Evolutionary conservation across 2,113 vertebrate species (phyloP), one percentile per base, ranked within the genome.

Genomic region (Ageneiosus marmoratus): DNA sequence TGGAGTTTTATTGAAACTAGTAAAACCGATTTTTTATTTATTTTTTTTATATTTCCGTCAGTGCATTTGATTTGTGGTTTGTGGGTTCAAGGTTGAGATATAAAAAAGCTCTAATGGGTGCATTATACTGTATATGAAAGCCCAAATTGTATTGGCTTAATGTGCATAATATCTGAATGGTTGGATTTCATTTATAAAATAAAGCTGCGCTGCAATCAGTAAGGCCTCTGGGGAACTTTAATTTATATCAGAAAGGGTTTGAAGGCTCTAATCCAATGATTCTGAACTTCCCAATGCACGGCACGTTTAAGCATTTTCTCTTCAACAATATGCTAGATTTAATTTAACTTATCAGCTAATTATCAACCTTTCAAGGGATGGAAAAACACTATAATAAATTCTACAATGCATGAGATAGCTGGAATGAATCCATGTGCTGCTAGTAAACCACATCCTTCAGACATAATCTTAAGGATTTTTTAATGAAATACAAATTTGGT

Each of bases 241-340:
- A 44, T 58, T 58, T 77, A 24, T 77, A 56, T 51, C 20, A 22
- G 29, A 75, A 72, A 50, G 5, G 44, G 24, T 73, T 50, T 73
- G 44, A 75, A 58, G 24, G 76, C 24, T 77, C 51, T 60, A 77
- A 77, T 60, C 76, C 55, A 60, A 46, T 77, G 22, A 60, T 77
- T 44, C 75, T 77, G 53, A 44, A 60, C 22, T 77, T 77, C 22
- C 53, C 3, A 44, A 58, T 77, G 75, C 75, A 77, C 18, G 22
- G 22, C 51, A 58, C 51, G 20, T 56, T 60, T 60, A 44, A 60
- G 37, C 12, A n/a, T 44, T 77, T 60, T 55, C 18, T 60, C 55
- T 77, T 46, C 50, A n/a, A 53, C 53, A 77, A 58, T 58, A 44
- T 11, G 12, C 76, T 60, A 37, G 37, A 77, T 77, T 22, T 77